Evolutionary conservation across 2,113 vertebrate species (phyloP), one percentile per base, ranked within the genome.

Genomic region (Podiceps cristatus): DNA sequence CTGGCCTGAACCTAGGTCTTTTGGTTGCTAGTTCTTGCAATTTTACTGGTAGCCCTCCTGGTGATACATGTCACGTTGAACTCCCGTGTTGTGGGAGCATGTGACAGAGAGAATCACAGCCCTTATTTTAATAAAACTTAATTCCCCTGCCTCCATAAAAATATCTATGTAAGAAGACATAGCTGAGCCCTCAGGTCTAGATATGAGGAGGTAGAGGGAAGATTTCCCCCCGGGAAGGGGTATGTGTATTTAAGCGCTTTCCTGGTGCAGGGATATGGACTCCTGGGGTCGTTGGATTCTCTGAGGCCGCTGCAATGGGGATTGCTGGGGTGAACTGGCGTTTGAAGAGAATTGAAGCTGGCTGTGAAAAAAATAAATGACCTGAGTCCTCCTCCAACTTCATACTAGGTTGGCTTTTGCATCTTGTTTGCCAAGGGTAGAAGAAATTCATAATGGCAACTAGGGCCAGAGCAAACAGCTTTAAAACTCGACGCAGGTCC

Each of bases 101-200:
- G 79, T 96, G 91, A 91, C 95, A 93, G 83, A 78, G 58, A 88
- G 67, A 95, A 97, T 95, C 93, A 72, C 60, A 84, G 64, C 52
- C 35, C 9, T 52, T 55, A 8, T 87, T 96, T 93, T 92, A 96
- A 75, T 96, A 74, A 87, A 91, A 40, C 64, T 80, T 94, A 92
- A 95, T 92, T 92, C 58, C 18, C 29, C 58, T 88, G 64, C 68
- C 59, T 72, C 68, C 44, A 10, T 84, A 67, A 78, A 81, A 74
- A 78, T 81, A 52, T 74, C 68, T 37, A 5, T 93, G 42, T 33
- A n/a, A 74, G 64, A 63, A 55, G 86, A 90, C 88, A 90, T 33
- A 88, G 76, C 59, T 68, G 88, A 89, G 66, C 73, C 83, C 53
- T 85, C 35, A 42, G 86, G 80, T 74, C 53, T 79, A 28, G 68